Base-by-base conservation (phyloP, 64 coral and sea anemone species). In the Platygyra sinensis region DNA sequence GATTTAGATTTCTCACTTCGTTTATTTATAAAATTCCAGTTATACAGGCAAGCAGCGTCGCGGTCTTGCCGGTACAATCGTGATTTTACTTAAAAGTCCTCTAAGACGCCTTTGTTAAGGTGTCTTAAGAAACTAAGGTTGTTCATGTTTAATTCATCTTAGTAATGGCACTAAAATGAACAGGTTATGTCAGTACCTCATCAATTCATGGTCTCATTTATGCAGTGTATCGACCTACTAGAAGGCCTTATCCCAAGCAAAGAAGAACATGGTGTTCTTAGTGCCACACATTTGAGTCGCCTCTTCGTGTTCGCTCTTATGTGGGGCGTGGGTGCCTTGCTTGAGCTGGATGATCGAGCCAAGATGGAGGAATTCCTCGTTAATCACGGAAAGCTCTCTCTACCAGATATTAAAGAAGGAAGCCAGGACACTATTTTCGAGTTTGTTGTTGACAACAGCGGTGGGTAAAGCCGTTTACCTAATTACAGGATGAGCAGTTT, bases 261-360 rank as follows among this genome's bases (percentile, higher is more conserved):
- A 74, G 95, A 96, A 19, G 95, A 96, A 65, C 94, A 96, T 27
- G 91, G 78, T 38, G 77, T 94, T 19, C 60, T 96, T 5, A 84
- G 79, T 32, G 82, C 82, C 20, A 15, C 57, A 22, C 95, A 96
- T 60, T 50, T 96, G 71, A 61, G 86, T 14, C 91, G 90, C 4
- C 71, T 96, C 39, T 96, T 96, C 73, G 92, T 94, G n/a, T 96
- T 96, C 55, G 91, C 95, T 59, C 24, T 96, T 28, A 96, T 96
- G 95, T 96, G 95, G 95, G 92, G 95, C 52, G 95, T 96, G 10
- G 95, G 95, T 72, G 95, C 95, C 24, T 55, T 96, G n/a, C 83
- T 96, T 11, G 95, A 96, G 69, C 78, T 96, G 67, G 95, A 96
- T 14, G 95, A 87, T 52, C 91, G 95, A 32, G 82, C 91, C 27